A percentile compares a stretch with the other conserved stretches of the same genome.
Evolutionary conservation across 2,113 vertebrate genomes (phyloP).

Genomic region (Carassius gibelio): DNA sequence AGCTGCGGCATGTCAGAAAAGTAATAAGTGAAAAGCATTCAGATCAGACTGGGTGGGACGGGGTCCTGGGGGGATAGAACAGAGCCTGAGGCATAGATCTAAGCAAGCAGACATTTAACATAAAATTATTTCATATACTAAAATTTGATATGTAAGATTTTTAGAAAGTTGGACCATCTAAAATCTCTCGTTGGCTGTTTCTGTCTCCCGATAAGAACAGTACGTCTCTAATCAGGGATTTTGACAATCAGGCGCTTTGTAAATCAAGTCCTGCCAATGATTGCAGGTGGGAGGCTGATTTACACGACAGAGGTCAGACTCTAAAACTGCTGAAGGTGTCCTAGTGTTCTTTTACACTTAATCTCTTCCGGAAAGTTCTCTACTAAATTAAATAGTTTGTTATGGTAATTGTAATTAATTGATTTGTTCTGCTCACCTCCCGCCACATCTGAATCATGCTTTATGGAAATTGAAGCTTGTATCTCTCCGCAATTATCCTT

Average conservation of each 20-base stretch:
- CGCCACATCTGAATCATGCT: conserved; percentile 47
- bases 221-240: conserved; percentile 46
- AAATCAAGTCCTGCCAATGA: conserved; percentile 37
- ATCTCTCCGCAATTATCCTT: conserved; percentile 56
- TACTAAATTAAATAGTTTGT: conserved; percentile 46
- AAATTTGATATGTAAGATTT: neutral
- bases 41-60: conserved; percentile 42
- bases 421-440: conserved; percentile 55
- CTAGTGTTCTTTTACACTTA: conserved; percentile 5
- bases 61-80: neutral
- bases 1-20: conserved; percentile 57
- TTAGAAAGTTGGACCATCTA: neutral
- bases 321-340: conserved; percentile 23
- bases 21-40: conserved; percentile 60
- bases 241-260: conserved; percentile 40
- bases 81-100: neutral
- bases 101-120: neutral
- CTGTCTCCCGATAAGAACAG: neutral
- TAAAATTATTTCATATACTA: neutral
- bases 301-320: conserved; percentile 37
- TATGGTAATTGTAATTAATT: conserved; percentile 59
- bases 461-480: conserved; percentile 57
- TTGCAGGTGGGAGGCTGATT: conserved; percentile 45
- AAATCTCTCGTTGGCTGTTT: neutral
- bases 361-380: conserved; percentile 13